phyloP scores from a whole-genome alignment of 2,888 invertebrate genomes.

The Dryomyza anilis region DNA sequence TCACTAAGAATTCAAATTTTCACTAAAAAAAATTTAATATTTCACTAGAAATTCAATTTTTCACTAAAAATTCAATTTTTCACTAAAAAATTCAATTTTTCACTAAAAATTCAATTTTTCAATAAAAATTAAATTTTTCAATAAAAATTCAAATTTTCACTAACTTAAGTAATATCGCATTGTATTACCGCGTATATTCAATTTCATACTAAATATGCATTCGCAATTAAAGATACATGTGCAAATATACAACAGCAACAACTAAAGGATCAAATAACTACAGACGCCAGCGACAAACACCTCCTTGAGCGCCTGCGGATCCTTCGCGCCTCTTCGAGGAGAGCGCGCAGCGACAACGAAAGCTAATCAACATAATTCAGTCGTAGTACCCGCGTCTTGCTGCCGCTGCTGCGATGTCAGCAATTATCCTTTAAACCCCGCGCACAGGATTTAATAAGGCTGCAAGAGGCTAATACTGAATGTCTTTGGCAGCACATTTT shows the following conservation, averaged over 20 bases:
- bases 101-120: too few relatives aligned
- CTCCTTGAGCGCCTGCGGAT: neutral
- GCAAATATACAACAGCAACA: neutral
- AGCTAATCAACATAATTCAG: constrained; percentile 12
- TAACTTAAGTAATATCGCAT: too few relatives aligned
- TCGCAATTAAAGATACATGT: too few relatives aligned
- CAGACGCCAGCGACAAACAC: neutral
- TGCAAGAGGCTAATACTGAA: constrained; percentile 15
- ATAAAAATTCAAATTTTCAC: too few relatives aligned
- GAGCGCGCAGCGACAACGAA: neutral
- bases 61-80: too few relatives aligned
- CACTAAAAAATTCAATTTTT: too few relatives aligned
- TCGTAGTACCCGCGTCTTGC: neutral
- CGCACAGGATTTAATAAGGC: neutral
- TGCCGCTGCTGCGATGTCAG: neutral
- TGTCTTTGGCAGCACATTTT: neutral
- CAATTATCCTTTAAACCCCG: constrained; percentile 1
- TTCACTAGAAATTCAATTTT: too few relatives aligned
- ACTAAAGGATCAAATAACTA: neutral
- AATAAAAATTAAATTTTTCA: too few relatives aligned
- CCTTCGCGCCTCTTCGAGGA: neutral
- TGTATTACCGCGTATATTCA: too few relatives aligned
- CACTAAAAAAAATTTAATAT: too few relatives aligned
- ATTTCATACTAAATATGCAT: neutral
- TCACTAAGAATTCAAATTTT: too few relatives aligned